Evolutionary conservation across 2,113 vertebrate species (phyloP).

Genomic region (Copsychus sechellarum): DNA sequence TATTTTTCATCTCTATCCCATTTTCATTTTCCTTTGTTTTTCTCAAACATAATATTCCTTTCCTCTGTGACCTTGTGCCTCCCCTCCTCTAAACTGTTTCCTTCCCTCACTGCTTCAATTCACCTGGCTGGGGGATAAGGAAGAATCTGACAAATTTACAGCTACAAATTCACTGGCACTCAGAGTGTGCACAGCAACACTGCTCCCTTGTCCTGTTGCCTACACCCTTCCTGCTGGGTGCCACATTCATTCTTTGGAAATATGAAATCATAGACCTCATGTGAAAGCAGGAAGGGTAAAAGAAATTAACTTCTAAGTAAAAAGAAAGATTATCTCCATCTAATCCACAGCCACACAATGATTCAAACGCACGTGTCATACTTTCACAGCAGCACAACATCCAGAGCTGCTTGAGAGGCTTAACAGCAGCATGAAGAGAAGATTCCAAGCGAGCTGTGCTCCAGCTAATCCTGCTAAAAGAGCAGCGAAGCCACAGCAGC

Average conservation of each 20-base stretch:
- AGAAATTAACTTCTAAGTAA: constrained; percentile 16
- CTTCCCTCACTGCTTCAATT: neutral
- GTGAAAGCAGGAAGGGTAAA: constrained; percentile 23
- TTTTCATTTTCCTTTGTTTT: neutral
- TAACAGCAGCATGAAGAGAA: constrained; percentile 23
- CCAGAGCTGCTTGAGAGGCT: constrained; percentile 18
- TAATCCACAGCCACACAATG: neutral
- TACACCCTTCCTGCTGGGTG: constrained; percentile 32
- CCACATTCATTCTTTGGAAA: neutral
- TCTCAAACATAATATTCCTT: neutral
- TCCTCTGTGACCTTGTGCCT: neutral
- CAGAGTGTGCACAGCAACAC: neutral
- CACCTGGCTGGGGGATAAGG: neutral
- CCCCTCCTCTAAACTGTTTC: neutral
- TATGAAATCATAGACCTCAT: neutral
- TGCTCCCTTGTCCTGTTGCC: neutral
- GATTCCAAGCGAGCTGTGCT: constrained; percentile 21
- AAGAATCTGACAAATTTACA: neutral
- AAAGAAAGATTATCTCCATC: neutral
- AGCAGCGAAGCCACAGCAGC: constrained; percentile 27
- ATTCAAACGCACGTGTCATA: neutral
- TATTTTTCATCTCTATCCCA: neutral
- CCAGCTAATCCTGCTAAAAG: constrained; percentile 43
- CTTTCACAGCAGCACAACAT: constrained; percentile 25
- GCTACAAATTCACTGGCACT: neutral